phyloP scores from a whole-genome alignment of 2,888 invertebrate species.

The Agrotis exclamationis region DNA sequence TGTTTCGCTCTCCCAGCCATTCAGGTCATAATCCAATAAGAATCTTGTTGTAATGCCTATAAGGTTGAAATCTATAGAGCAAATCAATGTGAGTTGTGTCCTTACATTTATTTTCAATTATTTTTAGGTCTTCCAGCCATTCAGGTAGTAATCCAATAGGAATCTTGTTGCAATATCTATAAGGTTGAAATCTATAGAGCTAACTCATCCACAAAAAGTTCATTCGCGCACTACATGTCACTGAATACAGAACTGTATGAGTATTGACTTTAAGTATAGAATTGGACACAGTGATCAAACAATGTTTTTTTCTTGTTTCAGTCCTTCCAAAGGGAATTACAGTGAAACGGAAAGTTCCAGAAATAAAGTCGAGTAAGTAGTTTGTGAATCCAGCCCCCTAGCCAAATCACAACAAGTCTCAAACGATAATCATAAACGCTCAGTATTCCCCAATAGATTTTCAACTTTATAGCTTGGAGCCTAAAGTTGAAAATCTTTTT shows the following conservation, averaged over 20 bases:
- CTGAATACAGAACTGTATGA: too few relatives aligned
- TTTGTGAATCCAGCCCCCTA: neutral
- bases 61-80: neutral
- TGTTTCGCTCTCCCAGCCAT: too few relatives aligned
- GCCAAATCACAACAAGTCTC: too few relatives aligned
- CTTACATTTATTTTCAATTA: neutral
- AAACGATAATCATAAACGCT: too few relatives aligned
- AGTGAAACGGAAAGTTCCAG: slow-evolving; percentile 6
- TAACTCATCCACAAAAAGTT: neutral
- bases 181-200: neutral
- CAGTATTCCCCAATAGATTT: too few relatives aligned
- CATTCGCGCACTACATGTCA: too few relatives aligned
- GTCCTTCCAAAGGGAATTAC: slow-evolving; percentile 11
- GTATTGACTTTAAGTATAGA: too few relatives aligned
- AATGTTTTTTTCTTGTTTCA: slow-evolving; percentile 12
- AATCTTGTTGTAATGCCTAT: neutral
- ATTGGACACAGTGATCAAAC: too few relatives aligned
- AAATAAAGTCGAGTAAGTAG: slow-evolving; percentile 31
- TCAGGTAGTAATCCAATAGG: neutral
- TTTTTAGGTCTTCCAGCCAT: neutral
- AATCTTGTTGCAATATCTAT: neutral
- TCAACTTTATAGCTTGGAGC: too few relatives aligned
- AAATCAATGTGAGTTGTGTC: slow-evolving; percentile 12
- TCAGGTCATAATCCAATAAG: too few relatives aligned
- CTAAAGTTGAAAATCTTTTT: too few relatives aligned